Conservation (phyloP, 2,797 vertebrate genomes). For the Limnodromus scolopaceus region DNA sequence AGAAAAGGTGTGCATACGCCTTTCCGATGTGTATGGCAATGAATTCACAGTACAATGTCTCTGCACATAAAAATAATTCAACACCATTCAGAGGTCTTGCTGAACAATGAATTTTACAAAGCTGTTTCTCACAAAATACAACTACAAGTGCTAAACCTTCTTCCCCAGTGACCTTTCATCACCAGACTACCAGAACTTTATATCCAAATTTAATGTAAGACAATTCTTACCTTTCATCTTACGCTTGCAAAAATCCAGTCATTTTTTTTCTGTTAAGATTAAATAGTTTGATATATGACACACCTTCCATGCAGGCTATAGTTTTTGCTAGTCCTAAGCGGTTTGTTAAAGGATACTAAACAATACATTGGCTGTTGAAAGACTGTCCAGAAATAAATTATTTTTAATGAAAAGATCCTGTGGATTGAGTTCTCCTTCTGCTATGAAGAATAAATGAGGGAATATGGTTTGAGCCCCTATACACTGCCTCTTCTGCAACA, state of each 20-base stretch:
- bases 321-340: background rate
- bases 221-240: background rate
- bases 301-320: background rate
- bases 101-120: background rate
- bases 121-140: background rate
- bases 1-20: background rate
- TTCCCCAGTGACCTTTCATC: background rate
- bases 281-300: background rate
- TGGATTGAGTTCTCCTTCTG: background rate
- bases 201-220: background rate
- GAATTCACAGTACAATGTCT: background rate
- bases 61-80: background rate
- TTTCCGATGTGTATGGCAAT: background rate
- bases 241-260: background rate
- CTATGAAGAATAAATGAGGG: background rate
- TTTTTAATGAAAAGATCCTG: background rate
- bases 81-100: background rate
- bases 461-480: background rate
- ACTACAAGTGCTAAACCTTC: background rate
- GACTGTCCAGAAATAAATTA: background rate
- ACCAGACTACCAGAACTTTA: background rate
- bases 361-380: background rate
- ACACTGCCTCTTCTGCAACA: background rate
- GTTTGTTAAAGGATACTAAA: background rate
- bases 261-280: background rate